Evolutionary conservation across 2,888 invertebrate genomes (phyloP).

Genomic region (Lasioglossum zephyrum): DNA sequence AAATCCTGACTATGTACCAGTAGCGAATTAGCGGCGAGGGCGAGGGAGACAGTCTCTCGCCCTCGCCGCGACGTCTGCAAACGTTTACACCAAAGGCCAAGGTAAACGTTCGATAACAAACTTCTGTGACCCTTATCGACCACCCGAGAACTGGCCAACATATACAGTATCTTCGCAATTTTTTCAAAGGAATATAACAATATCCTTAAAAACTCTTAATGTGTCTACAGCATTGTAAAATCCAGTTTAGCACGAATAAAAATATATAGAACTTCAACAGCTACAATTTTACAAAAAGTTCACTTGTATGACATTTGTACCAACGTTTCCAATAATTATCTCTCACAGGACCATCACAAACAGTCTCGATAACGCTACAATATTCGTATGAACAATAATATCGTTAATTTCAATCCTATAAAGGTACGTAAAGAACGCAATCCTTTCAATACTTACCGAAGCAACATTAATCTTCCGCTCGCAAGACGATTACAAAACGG

Average conservation of each 20-base stretch:
- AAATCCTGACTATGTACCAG: constrained; percentile 54
- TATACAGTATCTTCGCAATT: neutral
- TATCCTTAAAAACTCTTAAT: no score
- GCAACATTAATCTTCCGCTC: no score
- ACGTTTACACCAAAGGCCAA: constrained; percentile 51
- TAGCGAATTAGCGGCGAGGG: constrained; percentile 50
- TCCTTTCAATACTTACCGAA: no score
- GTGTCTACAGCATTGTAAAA: no score
- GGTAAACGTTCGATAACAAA: constrained; percentile 54
- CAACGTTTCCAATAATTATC: neutral
- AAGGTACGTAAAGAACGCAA: no score
- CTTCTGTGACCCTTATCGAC: constrained; percentile 17
- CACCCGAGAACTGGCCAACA: neutral
- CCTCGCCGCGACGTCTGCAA: constrained; percentile 47
- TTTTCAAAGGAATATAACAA: no score
- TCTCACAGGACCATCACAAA: neutral
- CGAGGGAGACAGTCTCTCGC: constrained; percentile 16
- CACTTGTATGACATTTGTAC: neutral
- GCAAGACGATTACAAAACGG: neutral
- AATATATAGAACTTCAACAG: neutral
- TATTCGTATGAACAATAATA: neutral
- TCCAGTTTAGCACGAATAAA: neutral
- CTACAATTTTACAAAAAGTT: neutral
- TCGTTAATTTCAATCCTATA: no score
- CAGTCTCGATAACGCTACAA: neutral